Base-by-base conservation (phyloP, 2,888 invertebrate genomes). In the Lysandra bellargus region DNA sequence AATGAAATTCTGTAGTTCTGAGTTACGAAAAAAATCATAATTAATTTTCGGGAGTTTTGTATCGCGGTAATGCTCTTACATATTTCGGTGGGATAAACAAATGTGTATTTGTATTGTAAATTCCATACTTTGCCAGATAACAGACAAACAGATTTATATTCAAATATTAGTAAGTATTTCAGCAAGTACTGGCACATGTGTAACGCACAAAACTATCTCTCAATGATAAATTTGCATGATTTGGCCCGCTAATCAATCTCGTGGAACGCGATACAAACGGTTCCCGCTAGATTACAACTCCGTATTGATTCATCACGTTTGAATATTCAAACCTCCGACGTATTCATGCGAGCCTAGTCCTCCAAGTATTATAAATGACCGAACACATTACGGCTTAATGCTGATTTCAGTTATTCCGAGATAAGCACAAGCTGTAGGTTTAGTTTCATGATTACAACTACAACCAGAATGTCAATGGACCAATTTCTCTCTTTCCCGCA, bases 211-310 rank as follows among this genome's bases (percentile, higher is more conserved):
- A 74, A 80, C 82, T 81, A 83, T 83, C 84, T 82, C 82, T 80
- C 82, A 80, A 81, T 82, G 84, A 83, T 83, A 84, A 83, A 84
- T 84, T 85, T 83, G 83, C 84, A 83, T 85, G 85, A 85, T 84
- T 85, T 83, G 83, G 82, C 83, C 81, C 81, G 80, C 82, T 84
- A 84, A 85, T 85, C 84, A 85, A 84, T 83, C 82, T 80, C 79
- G 78, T 81, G 78, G 80, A 81, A 82, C 81, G 82, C 81, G 84
- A 83, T 83, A 83, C 83, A 83, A 83, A 82, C 81, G 82, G 79
- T 80, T 79, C 79, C 74, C 80, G 82, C 82, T 80, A 82, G 82
- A 82, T 82, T 82, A 82, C 82, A 80, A 80, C 78, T 76, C 79
- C 80, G 78, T 82, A 82, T 83, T 82, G 82, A 83, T 83, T 81